Percentiles rank a stretch among this genome's conserved stretches.
These are phyloP conservation scores for Brachionus rotundiformis DNA, from an alignment of 1,140 invertebrate species.

Conservation along the genomic window DNA sequence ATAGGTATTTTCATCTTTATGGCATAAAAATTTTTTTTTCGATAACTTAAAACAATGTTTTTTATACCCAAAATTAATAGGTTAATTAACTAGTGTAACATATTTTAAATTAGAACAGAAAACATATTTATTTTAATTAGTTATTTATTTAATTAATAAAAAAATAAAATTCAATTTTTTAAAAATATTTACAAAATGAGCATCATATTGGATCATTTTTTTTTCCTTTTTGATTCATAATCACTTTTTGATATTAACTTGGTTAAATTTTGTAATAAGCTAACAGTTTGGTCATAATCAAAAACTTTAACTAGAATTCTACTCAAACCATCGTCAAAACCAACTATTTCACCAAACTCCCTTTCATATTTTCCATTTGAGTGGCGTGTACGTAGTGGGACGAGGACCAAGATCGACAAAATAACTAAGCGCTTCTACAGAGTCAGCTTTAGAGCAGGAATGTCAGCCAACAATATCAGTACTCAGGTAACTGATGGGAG, in stretches of 20 bases:
- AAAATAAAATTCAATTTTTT: not conserved
- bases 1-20: not conserved
- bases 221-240: constrained; percentile 6
- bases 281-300: not conserved
- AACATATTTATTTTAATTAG: not conserved
- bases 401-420: too few relatives aligned
- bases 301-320: constrained; percentile 42
- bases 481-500: too few relatives aligned
- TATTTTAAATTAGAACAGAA: not conserved
- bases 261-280: constrained; percentile 43
- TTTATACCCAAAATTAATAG: not conserved
- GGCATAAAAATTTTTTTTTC: not conserved
- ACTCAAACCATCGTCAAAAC: constrained; percentile 45
- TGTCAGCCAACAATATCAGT: too few relatives aligned
- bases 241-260: constrained; percentile 35
- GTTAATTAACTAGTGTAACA: not conserved
- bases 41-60: not conserved
- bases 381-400: too few relatives aligned
- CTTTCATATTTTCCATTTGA: constrained; percentile 64
- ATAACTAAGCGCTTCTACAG: constrained; percentile 66
- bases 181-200: not conserved
- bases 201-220: not conserved
- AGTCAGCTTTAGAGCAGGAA: too few relatives aligned
- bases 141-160: not conserved
- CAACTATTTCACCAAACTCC: constrained; percentile 12